phyloP scores from a whole-genome alignment of 2,797 vertebrate genomes.

The Poecile montanus region DNA sequence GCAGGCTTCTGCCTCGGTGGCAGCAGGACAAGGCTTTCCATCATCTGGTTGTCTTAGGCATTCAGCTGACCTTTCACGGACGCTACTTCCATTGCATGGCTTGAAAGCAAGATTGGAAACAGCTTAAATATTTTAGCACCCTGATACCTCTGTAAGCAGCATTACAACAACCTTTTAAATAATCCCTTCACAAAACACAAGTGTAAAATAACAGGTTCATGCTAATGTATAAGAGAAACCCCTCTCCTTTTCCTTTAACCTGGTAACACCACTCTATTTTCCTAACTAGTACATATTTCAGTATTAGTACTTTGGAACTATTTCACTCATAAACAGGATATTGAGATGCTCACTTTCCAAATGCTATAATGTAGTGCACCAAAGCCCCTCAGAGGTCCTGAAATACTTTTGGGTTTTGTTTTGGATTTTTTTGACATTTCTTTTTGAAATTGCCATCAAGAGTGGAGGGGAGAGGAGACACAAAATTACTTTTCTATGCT shows the following conservation, averaged over 20 bases:
- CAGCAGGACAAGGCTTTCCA: slow-evolving; percentile 86
- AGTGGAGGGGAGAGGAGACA: not conserved
- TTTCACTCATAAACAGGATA: not conserved
- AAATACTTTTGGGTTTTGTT: not conserved
- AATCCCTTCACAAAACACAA: not conserved
- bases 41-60: slow-evolving; percentile 84
- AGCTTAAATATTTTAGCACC: not conserved
- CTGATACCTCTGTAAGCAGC: not conserved
- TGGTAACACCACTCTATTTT: not conserved
- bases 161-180: not conserved
- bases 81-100: slow-evolving; percentile 87
- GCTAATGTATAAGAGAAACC: not conserved
- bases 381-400: not conserved
- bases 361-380: not conserved
- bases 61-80: slow-evolving; percentile 83
- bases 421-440: not conserved
- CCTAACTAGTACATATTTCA: not conserved
- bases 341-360: not conserved
- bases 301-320: not conserved
- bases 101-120: slow-evolving; percentile 65
- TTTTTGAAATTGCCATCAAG: not conserved
- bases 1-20: slow-evolving; percentile 85
- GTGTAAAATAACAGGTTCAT: not conserved
- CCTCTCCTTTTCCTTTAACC: not conserved
- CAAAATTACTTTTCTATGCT: not conserved